Evolutionary conservation across 2,888 invertebrate genomes (phyloP).

Genomic region (Leptinotarsa peninsularis): DNA sequence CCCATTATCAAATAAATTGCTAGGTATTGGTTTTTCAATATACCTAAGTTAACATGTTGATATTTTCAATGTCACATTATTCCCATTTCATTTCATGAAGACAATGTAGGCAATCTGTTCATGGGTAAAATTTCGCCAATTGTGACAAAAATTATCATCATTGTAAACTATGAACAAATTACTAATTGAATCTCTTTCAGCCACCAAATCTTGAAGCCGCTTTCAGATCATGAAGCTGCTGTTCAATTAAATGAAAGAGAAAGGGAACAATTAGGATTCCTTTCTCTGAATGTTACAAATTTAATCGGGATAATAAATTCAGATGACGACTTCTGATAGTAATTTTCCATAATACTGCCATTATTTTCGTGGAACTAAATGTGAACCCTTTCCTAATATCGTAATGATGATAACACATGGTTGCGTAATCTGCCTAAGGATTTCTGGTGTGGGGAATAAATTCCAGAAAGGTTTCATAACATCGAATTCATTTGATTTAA

Average conservation of each 20-base stretch:
- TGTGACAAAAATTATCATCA: no score
- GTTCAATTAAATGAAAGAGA: neutral
- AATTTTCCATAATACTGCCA: constrained; percentile 6
- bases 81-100: no score
- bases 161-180: neutral
- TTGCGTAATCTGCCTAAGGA: neutral
- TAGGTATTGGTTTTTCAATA: no score
- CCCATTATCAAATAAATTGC: no score
- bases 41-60: no score
- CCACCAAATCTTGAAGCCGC: neutral
- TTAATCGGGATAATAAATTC: neutral
- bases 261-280: neutral
- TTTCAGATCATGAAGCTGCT: neutral
- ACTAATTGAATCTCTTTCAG: neutral
- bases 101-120: no score
- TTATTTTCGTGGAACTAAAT: neutral
- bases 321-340: neutral
- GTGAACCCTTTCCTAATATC: neutral
- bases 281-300: neutral
- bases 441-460: neutral
- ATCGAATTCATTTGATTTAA: neutral
- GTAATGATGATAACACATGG: neutral
- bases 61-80: no score
- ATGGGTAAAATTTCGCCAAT: no score
- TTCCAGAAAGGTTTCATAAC: neutral